Percentiles rank a stretch among this genome's conserved stretches.
phyloP scores from a whole-genome alignment of 2,113 vertebrate species.

The Dromaius novaehollandiae region DNA sequence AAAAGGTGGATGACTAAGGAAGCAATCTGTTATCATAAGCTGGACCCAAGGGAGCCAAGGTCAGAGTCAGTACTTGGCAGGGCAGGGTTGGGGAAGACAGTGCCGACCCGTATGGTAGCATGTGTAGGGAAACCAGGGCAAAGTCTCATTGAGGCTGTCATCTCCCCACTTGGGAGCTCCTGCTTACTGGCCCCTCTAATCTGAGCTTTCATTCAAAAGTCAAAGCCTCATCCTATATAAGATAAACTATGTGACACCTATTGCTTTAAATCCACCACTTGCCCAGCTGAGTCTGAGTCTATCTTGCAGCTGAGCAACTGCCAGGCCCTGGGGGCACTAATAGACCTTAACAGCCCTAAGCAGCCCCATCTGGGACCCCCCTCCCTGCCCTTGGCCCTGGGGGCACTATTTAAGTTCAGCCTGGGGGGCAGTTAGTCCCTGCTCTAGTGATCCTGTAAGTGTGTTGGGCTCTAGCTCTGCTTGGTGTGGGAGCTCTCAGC shows the following conservation, averaged over 20 bases:
- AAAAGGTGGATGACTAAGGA: neutral
- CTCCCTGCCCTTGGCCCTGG: neutral
- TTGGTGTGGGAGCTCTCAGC: neutral
- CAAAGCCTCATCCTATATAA: neutral
- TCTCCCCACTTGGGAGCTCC: neutral
- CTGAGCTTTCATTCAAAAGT: neutral
- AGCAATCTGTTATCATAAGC: neutral
- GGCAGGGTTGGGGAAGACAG: neutral
- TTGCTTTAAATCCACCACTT: neutral
- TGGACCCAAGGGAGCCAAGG: neutral
- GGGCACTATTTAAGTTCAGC: neutral
- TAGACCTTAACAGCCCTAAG: neutral
- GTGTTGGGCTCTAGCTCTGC: neutral
- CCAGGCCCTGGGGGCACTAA: neutral
- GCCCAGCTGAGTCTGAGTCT: neutral
- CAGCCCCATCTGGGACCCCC: neutral
- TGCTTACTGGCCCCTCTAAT: neutral
- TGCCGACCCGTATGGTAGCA: accelerated
- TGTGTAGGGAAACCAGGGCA: neutral
- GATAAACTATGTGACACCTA: neutral
- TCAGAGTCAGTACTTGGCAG: neutral
- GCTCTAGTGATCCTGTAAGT: neutral
- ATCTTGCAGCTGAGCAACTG: neutral
- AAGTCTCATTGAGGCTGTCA: neutral
- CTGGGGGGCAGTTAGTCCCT: accelerated